These are phyloP conservation scores for Drosophila paranaensis DNA, from an alignment of 2,888 invertebrate genomes.

Conservation along the genomic window DNA sequence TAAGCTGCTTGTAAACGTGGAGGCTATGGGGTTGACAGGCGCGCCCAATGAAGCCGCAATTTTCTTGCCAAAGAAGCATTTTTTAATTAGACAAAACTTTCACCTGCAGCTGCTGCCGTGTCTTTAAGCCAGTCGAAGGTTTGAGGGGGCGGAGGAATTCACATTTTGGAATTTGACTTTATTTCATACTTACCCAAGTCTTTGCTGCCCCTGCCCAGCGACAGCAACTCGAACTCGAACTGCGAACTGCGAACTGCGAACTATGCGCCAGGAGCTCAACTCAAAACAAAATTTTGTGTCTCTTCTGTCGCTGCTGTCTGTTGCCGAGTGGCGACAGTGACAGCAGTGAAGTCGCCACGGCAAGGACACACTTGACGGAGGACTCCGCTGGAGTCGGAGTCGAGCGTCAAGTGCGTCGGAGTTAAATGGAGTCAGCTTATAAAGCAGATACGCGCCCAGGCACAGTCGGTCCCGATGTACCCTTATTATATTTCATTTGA, in stretches of 20 bases:
- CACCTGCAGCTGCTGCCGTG: constrained; percentile 64
- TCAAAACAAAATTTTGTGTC: constrained; percentile 52
- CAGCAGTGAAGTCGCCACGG: constrained; percentile 55
- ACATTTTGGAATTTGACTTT: constrained; percentile 60
- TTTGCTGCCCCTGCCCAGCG: constrained; percentile 32
- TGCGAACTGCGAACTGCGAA: constrained; percentile 41
- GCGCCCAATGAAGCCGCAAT: constrained; percentile 53
- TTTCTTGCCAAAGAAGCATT: constrained; percentile 60
- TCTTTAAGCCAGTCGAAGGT: constrained; percentile 25
- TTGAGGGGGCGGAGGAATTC: constrained; percentile 10
- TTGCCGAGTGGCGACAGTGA: constrained; percentile 37
- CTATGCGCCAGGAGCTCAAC: constrained; percentile 53
- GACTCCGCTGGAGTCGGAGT: constrained; percentile 21
- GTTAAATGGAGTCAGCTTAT: constrained; percentile 66
- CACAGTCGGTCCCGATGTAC: constrained; percentile 25
- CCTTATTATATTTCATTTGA: constrained; percentile 70
- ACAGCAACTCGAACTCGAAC: constrained; percentile 2
- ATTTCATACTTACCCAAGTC: constrained; percentile 45
- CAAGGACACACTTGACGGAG: constrained; percentile 52
- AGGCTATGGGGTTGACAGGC: neutral
- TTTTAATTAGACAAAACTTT: constrained; percentile 69
- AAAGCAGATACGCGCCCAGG: constrained; percentile 35
- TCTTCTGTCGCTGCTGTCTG: constrained; percentile 31
- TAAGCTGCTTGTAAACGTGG: constrained; percentile 19
- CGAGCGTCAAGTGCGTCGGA: constrained; percentile 56